These are phyloP conservation scores for Aulostomus chinensis DNA, from an alignment of 2,797 vertebrate species.

Conservation along the genomic window DNA sequence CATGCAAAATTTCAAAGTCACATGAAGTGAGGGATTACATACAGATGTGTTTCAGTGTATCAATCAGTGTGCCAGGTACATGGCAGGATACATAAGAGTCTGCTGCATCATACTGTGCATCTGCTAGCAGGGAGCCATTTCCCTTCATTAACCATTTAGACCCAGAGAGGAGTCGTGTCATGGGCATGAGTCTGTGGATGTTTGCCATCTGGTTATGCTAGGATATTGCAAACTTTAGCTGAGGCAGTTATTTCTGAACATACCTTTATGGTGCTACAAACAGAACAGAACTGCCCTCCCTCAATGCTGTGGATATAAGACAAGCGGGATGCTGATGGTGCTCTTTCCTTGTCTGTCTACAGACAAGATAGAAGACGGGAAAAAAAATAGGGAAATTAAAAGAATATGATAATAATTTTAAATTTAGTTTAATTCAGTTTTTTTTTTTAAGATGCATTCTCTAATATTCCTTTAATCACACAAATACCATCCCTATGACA, in stretches of 20 bases:
- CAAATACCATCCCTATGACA: slow-evolving; percentile 2
- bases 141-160: too few relatives aligned
- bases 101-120: too few relatives aligned
- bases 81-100: too few relatives aligned
- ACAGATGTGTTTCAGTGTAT: too few relatives aligned
- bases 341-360: background rate
- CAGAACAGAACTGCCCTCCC: background rate
- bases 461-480: too few relatives aligned
- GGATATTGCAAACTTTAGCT: slow-evolving; percentile 1
- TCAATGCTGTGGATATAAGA: background rate
- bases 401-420: too few relatives aligned
- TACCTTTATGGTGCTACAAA: background rate
- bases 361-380: background rate
- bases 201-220: background rate
- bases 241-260: slow-evolving; percentile 10
- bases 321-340: background rate
- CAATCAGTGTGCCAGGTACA: too few relatives aligned
- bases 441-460: too few relatives aligned
- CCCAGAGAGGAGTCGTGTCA: slow-evolving; percentile 2
- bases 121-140: too few relatives aligned
- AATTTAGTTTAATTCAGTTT: background rate
- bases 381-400: background rate
- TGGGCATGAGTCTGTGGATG: background rate
- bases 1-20: too few relatives aligned
- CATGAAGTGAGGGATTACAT: too few relatives aligned